A percentile compares a stretch with the other conserved stretches of the same genome.
phyloP scores from a whole-genome alignment of 2,113 vertebrate species.

The Datnioides undecimradiatus region DNA sequence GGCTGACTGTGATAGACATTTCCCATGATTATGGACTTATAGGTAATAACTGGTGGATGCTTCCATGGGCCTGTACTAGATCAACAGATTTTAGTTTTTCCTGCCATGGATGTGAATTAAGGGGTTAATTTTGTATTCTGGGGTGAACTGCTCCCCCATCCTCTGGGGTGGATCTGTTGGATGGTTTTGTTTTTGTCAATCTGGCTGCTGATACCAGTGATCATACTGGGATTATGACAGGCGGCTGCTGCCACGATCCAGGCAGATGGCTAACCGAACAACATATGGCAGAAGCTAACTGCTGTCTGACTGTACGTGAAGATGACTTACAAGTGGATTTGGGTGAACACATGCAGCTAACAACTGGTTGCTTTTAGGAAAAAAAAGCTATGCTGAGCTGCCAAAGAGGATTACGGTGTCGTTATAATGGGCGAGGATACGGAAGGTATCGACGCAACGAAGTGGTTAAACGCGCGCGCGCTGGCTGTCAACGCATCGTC shows the following conservation, averaged over 20 bases:
- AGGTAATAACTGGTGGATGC: background rate
- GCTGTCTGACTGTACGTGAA: background rate
- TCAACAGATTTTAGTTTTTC: background rate
- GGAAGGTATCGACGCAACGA: background rate
- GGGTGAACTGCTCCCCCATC: background rate
- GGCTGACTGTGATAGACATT: background rate
- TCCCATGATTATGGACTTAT: background rate
- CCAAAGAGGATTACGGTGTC: background rate
- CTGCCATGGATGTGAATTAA: background rate
- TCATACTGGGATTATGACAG: background rate
- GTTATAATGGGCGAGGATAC: fast-evolving
- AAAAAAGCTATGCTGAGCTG: background rate
- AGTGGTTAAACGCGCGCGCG: background rate
- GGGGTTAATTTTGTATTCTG: background rate
- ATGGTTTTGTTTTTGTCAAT: background rate
- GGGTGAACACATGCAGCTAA: background rate
- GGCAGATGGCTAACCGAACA: conserved; percentile 16
- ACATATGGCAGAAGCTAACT: conserved; percentile 12
- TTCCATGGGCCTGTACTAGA: background rate
- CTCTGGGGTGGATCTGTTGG: background rate
- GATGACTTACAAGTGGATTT: background rate
- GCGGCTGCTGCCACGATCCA: conserved; percentile 5
- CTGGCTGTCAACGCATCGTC: background rate
- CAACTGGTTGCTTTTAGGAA: background rate
- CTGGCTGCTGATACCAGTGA: background rate